A percentile compares a stretch with the other conserved stretches of the same genome.
phyloP scores from a whole-genome alignment of 2,797 vertebrate genomes.

The Babyrousa celebensis region DNA sequence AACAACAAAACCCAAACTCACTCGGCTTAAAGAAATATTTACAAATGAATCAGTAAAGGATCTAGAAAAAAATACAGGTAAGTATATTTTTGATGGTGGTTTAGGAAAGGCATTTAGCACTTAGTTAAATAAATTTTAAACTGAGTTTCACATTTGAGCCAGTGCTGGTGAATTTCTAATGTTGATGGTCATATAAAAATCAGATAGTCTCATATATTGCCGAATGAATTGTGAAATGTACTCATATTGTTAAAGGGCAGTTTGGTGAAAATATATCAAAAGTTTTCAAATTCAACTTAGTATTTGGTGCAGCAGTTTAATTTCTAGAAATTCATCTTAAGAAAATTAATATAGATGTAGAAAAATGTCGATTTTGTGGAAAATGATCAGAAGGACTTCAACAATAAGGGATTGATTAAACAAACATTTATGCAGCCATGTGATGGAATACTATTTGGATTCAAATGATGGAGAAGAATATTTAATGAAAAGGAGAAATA shows the following conservation, averaged over 20 bases:
- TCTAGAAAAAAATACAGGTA: background rate
- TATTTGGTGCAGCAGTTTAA: background rate
- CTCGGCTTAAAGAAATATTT: background rate
- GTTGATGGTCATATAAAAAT: background rate
- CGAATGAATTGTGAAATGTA: background rate
- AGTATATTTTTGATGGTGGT: background rate
- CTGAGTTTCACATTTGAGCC: background rate
- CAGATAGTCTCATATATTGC: background rate
- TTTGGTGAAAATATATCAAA: conserved; percentile 23
- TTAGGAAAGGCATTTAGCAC: background rate
- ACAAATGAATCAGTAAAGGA: conserved; percentile 6
- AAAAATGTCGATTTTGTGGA: conserved; percentile 3
- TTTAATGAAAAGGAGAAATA: conserved; percentile 29
- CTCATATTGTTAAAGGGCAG: background rate
- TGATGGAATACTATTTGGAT: background rate
- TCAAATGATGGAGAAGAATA: background rate
- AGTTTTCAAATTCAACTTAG: background rate
- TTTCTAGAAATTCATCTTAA: background rate
- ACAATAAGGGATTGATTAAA: background rate
- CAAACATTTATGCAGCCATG: background rate
- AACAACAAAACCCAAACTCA: background rate
- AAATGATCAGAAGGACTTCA: conserved; percentile 46
- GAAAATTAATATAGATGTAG: conserved; percentile 4
- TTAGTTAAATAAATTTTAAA: conserved; percentile 10
- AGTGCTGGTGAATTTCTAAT: background rate